Percentiles rank a stretch among this genome's conserved stretches.
These are phyloP conservation scores for Dipodomys ordii DNA, from an alignment of 2,113 vertebrate genomes.

Conservation along the genomic window DNA sequence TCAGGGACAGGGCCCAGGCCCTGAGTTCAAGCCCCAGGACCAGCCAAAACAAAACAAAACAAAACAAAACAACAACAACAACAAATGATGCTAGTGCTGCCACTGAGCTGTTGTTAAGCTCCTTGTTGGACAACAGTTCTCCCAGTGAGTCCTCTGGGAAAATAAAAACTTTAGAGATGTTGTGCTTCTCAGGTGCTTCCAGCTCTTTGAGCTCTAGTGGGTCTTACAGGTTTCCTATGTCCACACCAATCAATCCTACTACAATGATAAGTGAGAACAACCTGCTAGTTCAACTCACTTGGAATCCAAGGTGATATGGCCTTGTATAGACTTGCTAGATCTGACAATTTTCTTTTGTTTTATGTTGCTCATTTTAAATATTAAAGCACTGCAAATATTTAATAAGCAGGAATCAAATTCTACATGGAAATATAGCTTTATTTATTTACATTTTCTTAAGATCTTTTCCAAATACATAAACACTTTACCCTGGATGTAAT, in stretches of 20 bases:
- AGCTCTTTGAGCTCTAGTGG: background rate
- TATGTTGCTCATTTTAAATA: background rate
- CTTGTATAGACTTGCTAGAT: background rate
- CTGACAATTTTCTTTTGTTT: background rate
- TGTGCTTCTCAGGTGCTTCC: background rate
- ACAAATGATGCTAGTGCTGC: background rate
- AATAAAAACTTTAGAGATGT: background rate
- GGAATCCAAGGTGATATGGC: background rate
- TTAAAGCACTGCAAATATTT: background rate
- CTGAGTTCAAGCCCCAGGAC: too few relatives aligned
- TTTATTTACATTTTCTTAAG: conserved; percentile 24
- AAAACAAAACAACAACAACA: background rate
- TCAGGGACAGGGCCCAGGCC: too few relatives aligned
- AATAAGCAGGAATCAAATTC: background rate
- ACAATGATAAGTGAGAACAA: background rate
- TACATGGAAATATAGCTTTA: conserved; percentile 61
- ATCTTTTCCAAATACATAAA: conserved; percentile 27
- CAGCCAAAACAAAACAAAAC: too few relatives aligned
- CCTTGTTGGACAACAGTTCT: background rate
- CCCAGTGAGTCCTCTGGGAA: background rate
- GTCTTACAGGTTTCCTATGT: background rate
- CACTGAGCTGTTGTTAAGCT: background rate
- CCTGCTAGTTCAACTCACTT: background rate
- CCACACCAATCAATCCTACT: background rate
- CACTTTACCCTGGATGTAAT: conserved; percentile 12